Evolutionary conservation across 2,113 vertebrate species (phyloP), one percentile per base, ranked within the genome.

Genomic region (Jacana jacana): DNA sequence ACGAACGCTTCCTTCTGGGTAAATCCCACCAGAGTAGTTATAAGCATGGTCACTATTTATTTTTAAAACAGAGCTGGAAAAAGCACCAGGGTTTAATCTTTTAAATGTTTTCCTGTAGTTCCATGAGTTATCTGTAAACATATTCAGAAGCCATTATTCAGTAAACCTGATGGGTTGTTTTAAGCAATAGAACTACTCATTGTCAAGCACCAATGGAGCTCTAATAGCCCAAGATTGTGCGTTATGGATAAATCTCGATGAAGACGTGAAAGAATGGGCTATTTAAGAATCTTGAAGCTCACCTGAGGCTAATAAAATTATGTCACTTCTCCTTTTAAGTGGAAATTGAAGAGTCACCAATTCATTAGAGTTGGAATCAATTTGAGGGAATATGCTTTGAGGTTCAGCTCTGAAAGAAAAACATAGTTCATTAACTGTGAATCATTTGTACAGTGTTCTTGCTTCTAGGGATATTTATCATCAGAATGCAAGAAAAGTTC

Each of bases 351-450:
- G 81, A 97, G 81, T 82, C 89, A 77, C 84, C 46, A 90, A 40
- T 86, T 60, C 81, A 77, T 93, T 96, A 93, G 70, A 80, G 94
- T 58, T 86, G 94, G 95, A 95, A 95, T 96, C 79, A 93, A 79
- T 97, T 97, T 89, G 61, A 93, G 89, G 40, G 60, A 84, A 95
- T 97, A 83, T 84, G 64, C 91, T 97, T 75, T 96, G 88, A 97
- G 94, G 91, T 94, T 93, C 86, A 81, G 20, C 85, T 97, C 9
- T 49, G 90, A 68, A 93, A 83, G 88, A 94, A 94, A 97, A 95
- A 90, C 93, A 77, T 89, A 95, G 44, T 92, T 95, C 92, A 97
- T 97, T 97, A 97, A 95, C 89, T 90, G 86, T 95, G 95, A 75
- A 84, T 55, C 37, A 91, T 94, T 95, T 91, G 58, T 91, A 85